Percentiles rank a stretch among this genome's conserved stretches.
These are phyloP conservation scores for Triplophysa siluroides DNA, from an alignment of 2,113 vertebrate species.

Conservation along the genomic window DNA sequence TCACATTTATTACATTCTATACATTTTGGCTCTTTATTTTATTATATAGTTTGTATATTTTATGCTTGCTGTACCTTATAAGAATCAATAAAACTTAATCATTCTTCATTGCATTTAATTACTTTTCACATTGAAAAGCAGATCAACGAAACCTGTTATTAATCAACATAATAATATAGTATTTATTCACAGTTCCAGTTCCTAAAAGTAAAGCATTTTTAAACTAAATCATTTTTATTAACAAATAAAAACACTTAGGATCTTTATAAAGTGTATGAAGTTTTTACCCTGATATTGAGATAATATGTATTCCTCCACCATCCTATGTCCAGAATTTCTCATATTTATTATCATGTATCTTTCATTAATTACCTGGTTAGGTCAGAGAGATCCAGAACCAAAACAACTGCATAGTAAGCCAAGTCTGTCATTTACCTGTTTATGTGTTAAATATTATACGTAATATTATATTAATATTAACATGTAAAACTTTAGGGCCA, in stretches of 20 bases:
- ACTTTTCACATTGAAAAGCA: constrained; percentile 46
- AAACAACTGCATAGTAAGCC: too few relatives aligned
- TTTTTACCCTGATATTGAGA: background rate
- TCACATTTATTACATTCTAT: background rate
- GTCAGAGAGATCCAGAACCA: too few relatives aligned
- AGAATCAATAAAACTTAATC: background rate
- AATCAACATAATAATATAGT: background rate
- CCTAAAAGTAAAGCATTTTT: background rate
- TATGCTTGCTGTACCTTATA: background rate
- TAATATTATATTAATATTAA: too few relatives aligned
- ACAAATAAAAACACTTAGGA: too few relatives aligned
- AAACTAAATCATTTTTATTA: background rate
- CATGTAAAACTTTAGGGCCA: too few relatives aligned
- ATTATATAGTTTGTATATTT: background rate
- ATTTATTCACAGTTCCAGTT: background rate
- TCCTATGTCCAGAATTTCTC: background rate
- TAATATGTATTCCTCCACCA: background rate
- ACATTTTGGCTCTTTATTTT: background rate
- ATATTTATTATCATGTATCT: too few relatives aligned
- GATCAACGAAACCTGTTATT: constrained; percentile 12
- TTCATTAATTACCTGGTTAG: too few relatives aligned
- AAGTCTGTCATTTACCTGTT: too few relatives aligned
- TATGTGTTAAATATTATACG: too few relatives aligned
- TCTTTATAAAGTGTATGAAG: too few relatives aligned
- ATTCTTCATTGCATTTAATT: background rate